Evolutionary conservation across 1,140 invertebrate species (phyloP).

Genomic region (Drosophila tsacasi): DNA sequence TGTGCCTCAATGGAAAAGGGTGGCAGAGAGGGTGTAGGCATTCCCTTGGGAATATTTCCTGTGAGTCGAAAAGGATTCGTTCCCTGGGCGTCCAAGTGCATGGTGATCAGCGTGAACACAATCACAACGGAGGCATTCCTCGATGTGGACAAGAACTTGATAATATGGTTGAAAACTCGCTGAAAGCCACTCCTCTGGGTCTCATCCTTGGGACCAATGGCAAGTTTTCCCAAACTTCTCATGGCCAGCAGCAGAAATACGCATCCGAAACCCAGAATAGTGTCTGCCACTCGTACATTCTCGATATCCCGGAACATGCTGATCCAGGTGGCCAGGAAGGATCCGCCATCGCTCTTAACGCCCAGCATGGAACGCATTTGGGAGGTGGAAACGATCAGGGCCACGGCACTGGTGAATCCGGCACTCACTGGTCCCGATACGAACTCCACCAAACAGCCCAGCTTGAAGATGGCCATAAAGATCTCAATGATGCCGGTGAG

Average conservation of each 20-base stretch:
- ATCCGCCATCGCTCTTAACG: conserved; percentile 90
- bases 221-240: conserved; percentile 88
- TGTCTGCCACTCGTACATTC: conserved; percentile 88
- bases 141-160: conserved; percentile 89
- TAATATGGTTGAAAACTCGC: conserved; percentile 85
- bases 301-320: conserved; percentile 89
- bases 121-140: conserved; percentile 93
- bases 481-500: conserved; percentile 93
- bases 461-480: conserved; percentile 93
- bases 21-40: conserved; percentile 88
- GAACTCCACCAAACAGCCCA: conserved; percentile 97
- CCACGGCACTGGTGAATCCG: conserved; percentile 97
- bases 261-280: conserved; percentile 89
- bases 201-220: conserved; percentile 87
- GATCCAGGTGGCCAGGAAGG: conserved; percentile 91
- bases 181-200: conserved; percentile 86
- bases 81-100: conserved; percentile 79
- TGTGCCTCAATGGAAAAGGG: conserved; percentile 87
- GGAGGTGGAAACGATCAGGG: conserved; percentile 95
- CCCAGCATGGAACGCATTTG: conserved; percentile 95
- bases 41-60: conserved; percentile 89
- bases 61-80: conserved; percentile 73
- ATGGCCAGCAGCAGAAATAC: conserved; percentile 90
- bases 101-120: conserved; percentile 88
- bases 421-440: conserved; percentile 97